Evolutionary conservation across 1,140 invertebrate genomes (phyloP).

Genomic region (honey bee (Apis mellifera)): Amel_HAv3.1 CM009941.2:1112501-1113000

Average conservation of each 20-base stretch:
- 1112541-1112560: slow-evolving; percentile 5
- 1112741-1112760: not conserved
- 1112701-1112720: slow-evolving; percentile 48
- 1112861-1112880: too few species aligned
- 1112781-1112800: slow-evolving; percentile 2
- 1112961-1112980: not conserved
- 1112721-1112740: slow-evolving; percentile 3
- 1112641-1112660: slow-evolving; percentile 45
- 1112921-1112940: too few species aligned
- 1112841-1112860: too few species aligned
- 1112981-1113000: not conserved
- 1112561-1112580: not conserved
- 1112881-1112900: too few species aligned
- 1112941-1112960: not conserved
- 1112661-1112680: slow-evolving; percentile 48
- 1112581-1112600: slow-evolving; percentile 23
- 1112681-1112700: slow-evolving; percentile 55
- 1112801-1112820: not conserved
- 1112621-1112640: slow-evolving; percentile 37
- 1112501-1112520: not conserved
- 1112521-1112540: slow-evolving; percentile 25
- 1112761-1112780: not conserved
- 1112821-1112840: too few species aligned
- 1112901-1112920: too few species aligned
- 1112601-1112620: slow-evolving; percentile 39